Base-by-base conservation (phyloP, 1,140 invertebrate genomes). In the Proctacanthus coquilletti region DNA sequence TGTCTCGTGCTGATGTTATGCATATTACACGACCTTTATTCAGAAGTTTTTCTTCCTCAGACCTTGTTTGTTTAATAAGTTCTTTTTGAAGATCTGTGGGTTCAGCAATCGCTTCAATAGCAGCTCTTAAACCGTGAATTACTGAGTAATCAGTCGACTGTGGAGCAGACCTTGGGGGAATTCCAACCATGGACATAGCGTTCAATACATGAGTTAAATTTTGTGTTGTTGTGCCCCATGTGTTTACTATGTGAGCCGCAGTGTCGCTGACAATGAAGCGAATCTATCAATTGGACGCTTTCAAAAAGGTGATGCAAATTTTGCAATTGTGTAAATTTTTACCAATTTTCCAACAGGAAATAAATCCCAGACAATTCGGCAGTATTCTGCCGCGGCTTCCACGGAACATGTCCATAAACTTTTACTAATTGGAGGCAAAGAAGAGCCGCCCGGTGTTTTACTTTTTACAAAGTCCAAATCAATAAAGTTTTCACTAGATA, bases 311-410 rank as follows among this genome's bases (percentile, higher is more conserved):
- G n/a, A 20, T 38, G 11, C 5, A 18, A 34, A 21, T 6, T 21
- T 27, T 35, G 15, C 18, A 43, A 45, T 10, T 29, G 15, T 39
- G 32, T 39, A 42, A 19, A 19, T 18, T 21, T 5, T 21, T 36
- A 88, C 84, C 62, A 92, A 64, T 73, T 89, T 88, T 41, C 78
- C 79, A 25, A 71, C 65, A 1, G 89, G 87, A 68, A 91, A 95
- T 18, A 96, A 68, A 65, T 98, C 93, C 85, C 88, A 96, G 5
- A 94, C 86, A 46, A 96, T 91, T 17, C 92, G 70, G 52, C 88
- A 91, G 54, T 95, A 97, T 64, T 97, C 93, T 34, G 94, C 72
- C 3, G 88, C 79, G 4, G 86, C 81, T 69, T 98, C 93, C 2
- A 95, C 83, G 49, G 80, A 82, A 50, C 82, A 92, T 1, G 91